Conservation (phyloP, 2,113 vertebrate species). For the Crotalus viridis region DNA sequence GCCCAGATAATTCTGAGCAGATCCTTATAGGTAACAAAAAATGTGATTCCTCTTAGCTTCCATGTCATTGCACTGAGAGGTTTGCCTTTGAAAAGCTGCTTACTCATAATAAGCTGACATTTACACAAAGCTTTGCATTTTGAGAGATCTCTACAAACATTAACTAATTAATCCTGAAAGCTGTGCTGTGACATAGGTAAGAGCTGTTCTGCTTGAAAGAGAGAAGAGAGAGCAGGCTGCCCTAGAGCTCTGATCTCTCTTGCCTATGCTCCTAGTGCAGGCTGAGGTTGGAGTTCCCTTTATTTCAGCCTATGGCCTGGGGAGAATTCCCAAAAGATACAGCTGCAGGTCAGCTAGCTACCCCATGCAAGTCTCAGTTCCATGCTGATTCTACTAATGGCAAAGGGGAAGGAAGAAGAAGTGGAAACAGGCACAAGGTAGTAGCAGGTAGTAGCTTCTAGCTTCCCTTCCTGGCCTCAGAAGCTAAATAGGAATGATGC, state of each 20-base stretch:
- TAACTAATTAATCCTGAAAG: constrained; percentile 29
- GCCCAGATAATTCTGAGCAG: constrained; percentile 24
- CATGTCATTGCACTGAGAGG: neutral
- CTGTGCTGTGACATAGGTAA: constrained; percentile 11
- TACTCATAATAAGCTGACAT: constrained; percentile 27
- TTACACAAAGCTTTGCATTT: constrained; percentile 38
- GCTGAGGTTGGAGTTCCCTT: neutral
- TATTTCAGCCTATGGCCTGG: neutral
- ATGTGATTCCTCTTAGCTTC: neutral
- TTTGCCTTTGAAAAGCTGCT: constrained; percentile 13
- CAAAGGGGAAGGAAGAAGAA: neutral
- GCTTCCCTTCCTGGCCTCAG: neutral
- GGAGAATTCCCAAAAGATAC: neutral
- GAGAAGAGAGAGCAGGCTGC: neutral
- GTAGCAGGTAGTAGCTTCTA: neutral
- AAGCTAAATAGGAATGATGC: neutral
- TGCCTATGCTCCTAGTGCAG: neutral
- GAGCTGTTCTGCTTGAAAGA: neutral
- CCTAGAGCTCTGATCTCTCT: neutral
- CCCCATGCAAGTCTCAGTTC: neutral
- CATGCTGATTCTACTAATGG: neutral
- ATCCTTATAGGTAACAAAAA: constrained; percentile 21
- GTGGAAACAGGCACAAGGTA: no score
- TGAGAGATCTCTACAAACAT: constrained; percentile 28
- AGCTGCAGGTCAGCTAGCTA: neutral